Evolutionary conservation across 1,140 invertebrate genomes (phyloP), one percentile per base, ranked within the genome.

Genomic region (Drepana arcuata): DNA sequence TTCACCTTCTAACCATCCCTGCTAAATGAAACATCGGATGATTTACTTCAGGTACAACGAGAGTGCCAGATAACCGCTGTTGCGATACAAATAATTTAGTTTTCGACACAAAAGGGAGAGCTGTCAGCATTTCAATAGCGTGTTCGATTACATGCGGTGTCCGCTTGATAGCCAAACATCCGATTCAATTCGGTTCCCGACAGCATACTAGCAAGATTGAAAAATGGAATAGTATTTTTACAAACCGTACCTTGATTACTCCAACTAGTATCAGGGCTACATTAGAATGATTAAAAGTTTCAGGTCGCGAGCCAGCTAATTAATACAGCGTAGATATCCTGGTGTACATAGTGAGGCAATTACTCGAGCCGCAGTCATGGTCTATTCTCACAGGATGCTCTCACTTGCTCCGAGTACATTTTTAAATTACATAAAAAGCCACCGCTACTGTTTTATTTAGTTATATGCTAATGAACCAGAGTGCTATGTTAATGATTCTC

Each of bases 231-330:
- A 40, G 34, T 32, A 40, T 57, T 23, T 48, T 29, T 46, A 28
- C 18, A 37, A 12, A 18, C 37, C 31, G 24, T 48, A 42, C 25
- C 10, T 26, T 40, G 7, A 14, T 3, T 18, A 5, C 18, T 5
- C 18, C 18, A 5, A 21, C 16, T 14, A 9, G 13, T 30, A 38
- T 25, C 33, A 28, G 16, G 14, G 34, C 32, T 40, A 46, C 55
- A 68, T 62, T 65, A 63, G 58, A 58, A 58, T 60, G 56, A 69
- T 69, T 57, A 62, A 64, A 68, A 69, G 40, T 63, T 62, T 52
- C 40, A 58, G 46, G 49, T 52, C 44, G 47, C 35, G 38, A 63
- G 42, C 52, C 35, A 56, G 52, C 65, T 69, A 69, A 72, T 72
- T 69, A 72, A 67, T 60, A 50, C 50, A 37, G 41, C 48, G 49